Conservation (phyloP, 2,113 vertebrate genomes). For the Rhea pennata region DNA sequence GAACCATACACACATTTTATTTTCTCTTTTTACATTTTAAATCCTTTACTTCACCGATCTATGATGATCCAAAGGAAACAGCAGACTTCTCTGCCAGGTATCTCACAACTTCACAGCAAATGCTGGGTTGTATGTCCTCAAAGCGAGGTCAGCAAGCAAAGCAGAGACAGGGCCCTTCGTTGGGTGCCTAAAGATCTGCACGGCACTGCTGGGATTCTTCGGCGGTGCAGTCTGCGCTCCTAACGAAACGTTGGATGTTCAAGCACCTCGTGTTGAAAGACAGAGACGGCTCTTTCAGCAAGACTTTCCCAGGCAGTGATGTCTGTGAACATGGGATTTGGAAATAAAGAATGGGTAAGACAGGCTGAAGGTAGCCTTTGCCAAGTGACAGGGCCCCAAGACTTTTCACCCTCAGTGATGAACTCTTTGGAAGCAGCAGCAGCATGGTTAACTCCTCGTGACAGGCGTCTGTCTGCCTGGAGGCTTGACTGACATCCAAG, state of each 20-base stretch:
- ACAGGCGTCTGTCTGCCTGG: neutral
- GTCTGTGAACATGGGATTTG: neutral
- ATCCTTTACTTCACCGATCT: neutral
- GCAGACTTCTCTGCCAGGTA: neutral
- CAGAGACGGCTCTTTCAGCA: neutral
- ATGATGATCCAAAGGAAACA: neutral
- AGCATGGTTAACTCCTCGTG: neutral
- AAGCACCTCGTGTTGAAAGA: neutral
- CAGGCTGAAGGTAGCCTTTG: neutral
- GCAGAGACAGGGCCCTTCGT: neutral
- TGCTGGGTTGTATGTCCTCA: neutral
- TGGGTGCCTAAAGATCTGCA: neutral
- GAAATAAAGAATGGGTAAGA: neutral
- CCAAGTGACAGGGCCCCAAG: neutral
- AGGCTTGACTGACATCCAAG: accelerated
- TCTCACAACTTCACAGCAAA: neutral
- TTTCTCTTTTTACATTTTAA: neutral
- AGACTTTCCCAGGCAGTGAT: neutral
- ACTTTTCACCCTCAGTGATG: accelerated
- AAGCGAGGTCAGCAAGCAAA: neutral
- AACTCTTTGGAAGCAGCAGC: neutral
- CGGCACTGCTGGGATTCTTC: neutral
- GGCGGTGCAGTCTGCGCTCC: neutral
- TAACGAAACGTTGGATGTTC: neutral
- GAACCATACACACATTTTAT: neutral